phyloP scores from a whole-genome alignment of 2,797 vertebrate genomes.

The Pseudomugil tenellus region DNA sequence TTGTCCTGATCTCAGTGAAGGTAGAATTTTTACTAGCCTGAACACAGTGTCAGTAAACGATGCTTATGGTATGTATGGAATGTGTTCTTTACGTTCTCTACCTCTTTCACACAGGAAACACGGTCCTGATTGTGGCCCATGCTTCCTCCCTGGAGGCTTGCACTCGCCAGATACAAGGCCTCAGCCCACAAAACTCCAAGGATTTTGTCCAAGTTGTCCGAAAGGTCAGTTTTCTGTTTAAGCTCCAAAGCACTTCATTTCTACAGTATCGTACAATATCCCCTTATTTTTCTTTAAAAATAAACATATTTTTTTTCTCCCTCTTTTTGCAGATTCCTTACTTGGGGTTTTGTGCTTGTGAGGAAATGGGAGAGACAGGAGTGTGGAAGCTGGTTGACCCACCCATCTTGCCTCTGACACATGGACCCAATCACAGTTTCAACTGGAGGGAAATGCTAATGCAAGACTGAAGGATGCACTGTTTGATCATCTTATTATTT shows the following conservation, averaged over 20 bases:
- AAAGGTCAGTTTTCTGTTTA: slow-evolving; percentile 84
- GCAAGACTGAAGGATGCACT: slow-evolving; percentile 83
- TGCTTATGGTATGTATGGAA: slow-evolving; percentile 50
- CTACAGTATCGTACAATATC: background rate
- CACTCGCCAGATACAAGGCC: slow-evolving; percentile 96
- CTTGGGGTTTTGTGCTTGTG: slow-evolving; percentile 95
- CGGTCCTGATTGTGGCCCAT: slow-evolving; percentile 96
- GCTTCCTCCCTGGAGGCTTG: slow-evolving; percentile 98
- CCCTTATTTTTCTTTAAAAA: slow-evolving; percentile 10
- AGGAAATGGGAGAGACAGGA: slow-evolving; percentile 94
- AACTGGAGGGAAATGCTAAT: slow-evolving; percentile 98
- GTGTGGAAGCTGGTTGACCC: slow-evolving; percentile 98
- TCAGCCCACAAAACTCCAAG: slow-evolving; percentile 95
- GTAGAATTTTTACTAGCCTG: background rate
- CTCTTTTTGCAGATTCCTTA: slow-evolving; percentile 90
- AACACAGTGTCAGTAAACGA: slow-evolving; percentile 14
- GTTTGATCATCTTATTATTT: slow-evolving; percentile 10
- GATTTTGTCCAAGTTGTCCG: slow-evolving; percentile 99
- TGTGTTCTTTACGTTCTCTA: slow-evolving; percentile 39
- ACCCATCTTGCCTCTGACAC: slow-evolving; percentile 96
- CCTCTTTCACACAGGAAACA: slow-evolving; percentile 88
- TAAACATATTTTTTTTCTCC: slow-evolving; percentile 38
- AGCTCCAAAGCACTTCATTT: background rate
- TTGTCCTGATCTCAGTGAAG: background rate
- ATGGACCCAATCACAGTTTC: slow-evolving; percentile 98